These are phyloP conservation scores for Montipora efflorescens DNA, from an alignment of 64 coral and sea anemone species.

Conservation along the genomic window DNA sequence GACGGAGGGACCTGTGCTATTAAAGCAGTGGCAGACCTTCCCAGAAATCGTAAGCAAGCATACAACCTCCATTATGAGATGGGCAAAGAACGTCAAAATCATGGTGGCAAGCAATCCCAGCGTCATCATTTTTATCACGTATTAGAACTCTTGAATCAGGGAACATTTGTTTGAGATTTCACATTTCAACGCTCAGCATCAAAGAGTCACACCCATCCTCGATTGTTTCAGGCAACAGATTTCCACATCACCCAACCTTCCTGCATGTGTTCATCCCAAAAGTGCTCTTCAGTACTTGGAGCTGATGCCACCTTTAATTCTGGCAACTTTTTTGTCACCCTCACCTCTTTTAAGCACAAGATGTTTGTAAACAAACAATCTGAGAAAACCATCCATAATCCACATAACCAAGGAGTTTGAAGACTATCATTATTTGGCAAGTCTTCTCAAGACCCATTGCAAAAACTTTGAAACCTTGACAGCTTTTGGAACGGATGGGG, in stretches of 20 bases:
- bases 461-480: no score
- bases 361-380: no score
- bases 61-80: background rate
- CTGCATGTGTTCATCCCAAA: constrained; percentile 40
- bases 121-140: background rate
- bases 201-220: constrained; percentile 15
- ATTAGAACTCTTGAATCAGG: background rate
- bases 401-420: no score
- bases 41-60: no score
- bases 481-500: no score
- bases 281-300: constrained; percentile 30
- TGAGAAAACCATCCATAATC: no score
- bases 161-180: background rate
- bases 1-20: no score
- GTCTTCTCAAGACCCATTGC: no score
- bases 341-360: background rate
- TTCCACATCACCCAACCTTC: constrained; percentile 35
- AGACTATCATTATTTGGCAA: no score
- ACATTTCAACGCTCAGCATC: constrained; percentile 3
- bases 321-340: constrained; percentile 46
- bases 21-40: no score
- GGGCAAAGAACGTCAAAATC: background rate
- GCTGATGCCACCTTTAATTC: constrained; percentile 61
- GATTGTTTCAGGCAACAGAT: constrained; percentile 19
- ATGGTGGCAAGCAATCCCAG: background rate